A percentile compares a stretch with the other conserved stretches of the same genome.
Evolutionary conservation across 2,888 invertebrate species (phyloP).

Genomic region (Hirtodrosophila histrioides): DNA sequence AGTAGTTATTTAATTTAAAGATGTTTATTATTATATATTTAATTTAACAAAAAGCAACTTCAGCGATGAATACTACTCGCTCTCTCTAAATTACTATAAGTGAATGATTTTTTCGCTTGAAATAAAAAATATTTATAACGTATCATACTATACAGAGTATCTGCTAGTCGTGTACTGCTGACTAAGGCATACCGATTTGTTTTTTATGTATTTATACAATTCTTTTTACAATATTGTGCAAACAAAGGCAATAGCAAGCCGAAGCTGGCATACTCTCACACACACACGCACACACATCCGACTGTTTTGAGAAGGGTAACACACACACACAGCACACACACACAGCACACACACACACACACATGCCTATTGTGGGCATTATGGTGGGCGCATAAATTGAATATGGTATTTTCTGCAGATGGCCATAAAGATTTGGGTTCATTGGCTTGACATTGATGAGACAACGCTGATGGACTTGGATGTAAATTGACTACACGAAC

Average conservation of each 20-base stretch:
- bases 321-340: slow-evolving; percentile 8
- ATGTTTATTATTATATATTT: too few relatives aligned
- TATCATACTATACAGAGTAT: slow-evolving; percentile 6
- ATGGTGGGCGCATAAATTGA: slow-evolving; percentile 40
- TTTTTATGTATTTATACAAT: slow-evolving; percentile 7
- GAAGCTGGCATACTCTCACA: slow-evolving; percentile 27
- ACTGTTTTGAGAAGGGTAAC: slow-evolving; percentile 35
- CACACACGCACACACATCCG: slow-evolving; percentile 12
- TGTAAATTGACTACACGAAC: slow-evolving; percentile 72
- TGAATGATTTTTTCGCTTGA: too few relatives aligned
- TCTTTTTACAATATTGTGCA: slow-evolving; percentile 15
- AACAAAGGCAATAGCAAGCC: slow-evolving; percentile 17
- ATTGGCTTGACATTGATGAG: slow-evolving; percentile 79
- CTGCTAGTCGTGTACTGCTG: not conserved
- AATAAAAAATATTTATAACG: too few relatives aligned
- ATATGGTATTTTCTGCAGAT: slow-evolving; percentile 35
- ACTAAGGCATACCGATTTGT: not conserved
- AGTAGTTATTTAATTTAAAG: too few relatives aligned
- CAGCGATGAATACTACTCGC: too few relatives aligned
- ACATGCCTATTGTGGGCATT: slow-evolving; percentile 17
- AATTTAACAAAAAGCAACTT: too few relatives aligned
- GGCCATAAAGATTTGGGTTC: slow-evolving; percentile 74
- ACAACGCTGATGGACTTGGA: slow-evolving; percentile 72
- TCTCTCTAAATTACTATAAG: too few relatives aligned
- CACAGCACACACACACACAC: slow-evolving; percentile 5